Conservation (phyloP, 2,113 vertebrate genomes). For the Argyrosomus japonicus region DNA sequence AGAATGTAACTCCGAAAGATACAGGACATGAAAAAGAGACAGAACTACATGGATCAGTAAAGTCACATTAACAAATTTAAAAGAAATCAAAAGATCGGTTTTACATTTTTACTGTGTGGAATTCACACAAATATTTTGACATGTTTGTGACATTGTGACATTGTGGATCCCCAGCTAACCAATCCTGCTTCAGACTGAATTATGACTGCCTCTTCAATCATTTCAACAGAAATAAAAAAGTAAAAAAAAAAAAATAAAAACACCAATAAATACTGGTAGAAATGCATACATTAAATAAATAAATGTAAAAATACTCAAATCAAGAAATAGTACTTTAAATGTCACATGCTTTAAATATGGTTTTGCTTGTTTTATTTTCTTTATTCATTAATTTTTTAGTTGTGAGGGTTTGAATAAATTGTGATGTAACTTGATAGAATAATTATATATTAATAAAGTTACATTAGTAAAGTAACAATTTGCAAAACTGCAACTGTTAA, state of each 20-base stretch:
- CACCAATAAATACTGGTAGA: too few relatives aligned
- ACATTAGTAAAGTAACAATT: neutral
- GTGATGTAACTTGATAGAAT: too few relatives aligned
- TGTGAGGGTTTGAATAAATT: neutral
- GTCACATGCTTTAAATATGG: too few relatives aligned
- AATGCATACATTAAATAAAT: too few relatives aligned
- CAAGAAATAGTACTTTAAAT: neutral
- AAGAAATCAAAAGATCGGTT: neutral
- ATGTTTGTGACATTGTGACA: too few relatives aligned
- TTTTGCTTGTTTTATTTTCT: neutral
- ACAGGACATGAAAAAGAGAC: neutral
- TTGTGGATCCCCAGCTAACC: too few relatives aligned
- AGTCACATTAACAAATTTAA: neutral
- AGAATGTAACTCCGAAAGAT: neutral
- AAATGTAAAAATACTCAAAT: neutral
- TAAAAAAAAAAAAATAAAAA: too few relatives aligned
- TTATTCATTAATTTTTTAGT: neutral
- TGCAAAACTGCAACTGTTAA: neutral
- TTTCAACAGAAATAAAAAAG: too few relatives aligned
- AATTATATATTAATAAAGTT: neutral
- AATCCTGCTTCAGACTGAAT: too few relatives aligned
- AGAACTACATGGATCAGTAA: neutral
- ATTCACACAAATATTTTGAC: neutral
- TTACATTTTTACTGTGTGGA: neutral
- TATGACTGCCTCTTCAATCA: too few relatives aligned